Percentiles rank a stretch among this genome's conserved stretches.
Conservation (phyloP, 2,113 vertebrate genomes). For the Zootoca vivipara region DNA sequence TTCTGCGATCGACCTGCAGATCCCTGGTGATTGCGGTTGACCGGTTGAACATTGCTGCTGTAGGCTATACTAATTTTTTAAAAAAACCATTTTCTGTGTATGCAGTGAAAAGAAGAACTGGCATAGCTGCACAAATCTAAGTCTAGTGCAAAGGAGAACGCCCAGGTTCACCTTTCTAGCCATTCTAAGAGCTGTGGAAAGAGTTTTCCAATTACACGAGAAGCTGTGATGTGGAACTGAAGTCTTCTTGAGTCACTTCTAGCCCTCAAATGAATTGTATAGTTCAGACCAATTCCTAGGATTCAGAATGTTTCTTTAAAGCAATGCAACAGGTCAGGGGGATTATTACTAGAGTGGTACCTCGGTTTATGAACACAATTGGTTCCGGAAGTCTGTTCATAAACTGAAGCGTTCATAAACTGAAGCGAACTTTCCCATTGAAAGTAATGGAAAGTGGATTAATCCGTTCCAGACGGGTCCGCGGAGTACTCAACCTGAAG, state of each 20-base stretch:
- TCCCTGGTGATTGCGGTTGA: too few species aligned
- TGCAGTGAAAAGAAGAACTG: not conserved
- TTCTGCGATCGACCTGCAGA: too few species aligned
- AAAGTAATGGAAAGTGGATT: too few species aligned
- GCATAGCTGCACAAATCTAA: not conserved
- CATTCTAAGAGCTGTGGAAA: not conserved
- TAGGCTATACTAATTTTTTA: too few species aligned
- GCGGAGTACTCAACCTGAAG: too few species aligned
- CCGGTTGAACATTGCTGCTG: too few species aligned
- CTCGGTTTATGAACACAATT: too few species aligned
- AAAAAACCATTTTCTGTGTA: too few species aligned
- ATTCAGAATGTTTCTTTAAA: conserved; percentile 1
- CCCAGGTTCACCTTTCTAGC: not conserved
- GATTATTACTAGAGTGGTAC: not conserved
- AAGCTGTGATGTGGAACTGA: not conserved
- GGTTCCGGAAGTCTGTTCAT: too few species aligned
- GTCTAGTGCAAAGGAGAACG: not conserved
- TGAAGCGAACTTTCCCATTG: too few species aligned
- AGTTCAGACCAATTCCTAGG: not conserved
- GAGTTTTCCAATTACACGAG: not conserved
- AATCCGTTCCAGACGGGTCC: too few species aligned
- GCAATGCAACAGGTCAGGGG: not conserved
- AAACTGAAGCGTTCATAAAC: too few species aligned
- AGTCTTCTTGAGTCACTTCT: not conserved
- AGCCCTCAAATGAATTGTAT: not conserved